phyloP scores from a whole-genome alignment of 1,140 invertebrate species.

The Muscidifurax raptorellus region DNA sequence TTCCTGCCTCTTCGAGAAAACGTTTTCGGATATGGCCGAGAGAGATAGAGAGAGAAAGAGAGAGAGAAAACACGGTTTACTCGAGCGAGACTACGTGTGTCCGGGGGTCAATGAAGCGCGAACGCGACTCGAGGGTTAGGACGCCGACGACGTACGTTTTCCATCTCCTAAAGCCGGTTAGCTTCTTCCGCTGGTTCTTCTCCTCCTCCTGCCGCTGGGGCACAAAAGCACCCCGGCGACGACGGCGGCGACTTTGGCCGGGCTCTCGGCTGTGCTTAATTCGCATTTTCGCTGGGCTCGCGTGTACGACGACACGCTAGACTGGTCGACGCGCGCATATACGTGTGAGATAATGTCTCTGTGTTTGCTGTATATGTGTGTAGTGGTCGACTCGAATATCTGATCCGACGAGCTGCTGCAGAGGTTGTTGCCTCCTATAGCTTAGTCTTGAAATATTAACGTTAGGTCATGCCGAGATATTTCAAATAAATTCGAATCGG shows the following conservation, averaged over 20 bases:
- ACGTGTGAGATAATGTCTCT: background rate
- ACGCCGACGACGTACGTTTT: background rate
- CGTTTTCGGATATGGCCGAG: background rate
- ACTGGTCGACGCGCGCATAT: background rate
- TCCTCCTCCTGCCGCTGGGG: background rate
- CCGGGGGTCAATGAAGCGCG: constrained; percentile 28
- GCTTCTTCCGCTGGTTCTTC: background rate
- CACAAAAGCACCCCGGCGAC: background rate
- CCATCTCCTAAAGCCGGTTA: background rate
- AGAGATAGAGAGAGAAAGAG: background rate
- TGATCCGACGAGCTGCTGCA: background rate
- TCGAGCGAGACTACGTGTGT: background rate
- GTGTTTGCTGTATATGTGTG: background rate
- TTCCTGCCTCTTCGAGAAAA: background rate
- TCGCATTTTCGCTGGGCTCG: constrained; percentile 6
- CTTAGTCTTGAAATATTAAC: background rate
- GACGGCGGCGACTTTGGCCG: background rate
- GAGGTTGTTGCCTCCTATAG: background rate
- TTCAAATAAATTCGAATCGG: too few species aligned
- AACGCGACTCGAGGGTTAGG: background rate
- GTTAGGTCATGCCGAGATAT: too few species aligned
- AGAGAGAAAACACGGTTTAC: background rate
- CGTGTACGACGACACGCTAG: background rate
- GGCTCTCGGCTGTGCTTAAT: constrained; percentile 22
- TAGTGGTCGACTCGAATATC: background rate